These are phyloP conservation scores for Drosophila subquinaria DNA, from an alignment of 2,888 invertebrate species.

Conservation along the genomic window DNA sequence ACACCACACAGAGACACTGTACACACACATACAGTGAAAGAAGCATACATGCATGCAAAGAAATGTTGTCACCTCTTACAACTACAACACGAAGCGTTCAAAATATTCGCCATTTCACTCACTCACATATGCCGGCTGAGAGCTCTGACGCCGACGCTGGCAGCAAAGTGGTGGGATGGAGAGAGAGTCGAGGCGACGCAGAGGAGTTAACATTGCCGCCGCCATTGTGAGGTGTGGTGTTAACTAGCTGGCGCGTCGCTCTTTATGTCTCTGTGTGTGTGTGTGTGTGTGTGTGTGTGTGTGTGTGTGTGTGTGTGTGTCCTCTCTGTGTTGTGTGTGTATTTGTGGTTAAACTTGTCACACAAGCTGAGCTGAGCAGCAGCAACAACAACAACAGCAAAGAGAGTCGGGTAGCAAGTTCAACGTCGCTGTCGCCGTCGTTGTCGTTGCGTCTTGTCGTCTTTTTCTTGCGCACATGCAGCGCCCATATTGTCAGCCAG, in stretches of 20 bases:
- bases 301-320: conserved; percentile 68
- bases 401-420: conserved; percentile 50
- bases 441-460: conserved; percentile 66
- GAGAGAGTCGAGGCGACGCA: conserved; percentile 14
- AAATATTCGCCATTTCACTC: conserved; percentile 59
- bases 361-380: conserved; percentile 69
- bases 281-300: conserved; percentile 45
- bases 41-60: conserved; percentile 31
- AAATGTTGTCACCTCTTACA: conserved; percentile 82
- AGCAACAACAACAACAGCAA: conserved; percentile 32
- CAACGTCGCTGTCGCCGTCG: conserved; percentile 49
- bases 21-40: conserved; percentile 15
- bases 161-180: background rate
- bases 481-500: conserved; percentile 65
- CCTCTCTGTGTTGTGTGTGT: conserved; percentile 42
- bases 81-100: conserved; percentile 47
- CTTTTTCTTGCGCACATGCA: conserved; percentile 70
- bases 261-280: conserved; percentile 26
- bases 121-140: conserved; percentile 42
- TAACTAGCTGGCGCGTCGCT: conserved; percentile 75
- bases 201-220: conserved; percentile 62
- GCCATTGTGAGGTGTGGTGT: conserved; percentile 79
- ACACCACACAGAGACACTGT: conserved; percentile 55
- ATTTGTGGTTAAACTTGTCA: conserved; percentile 83
- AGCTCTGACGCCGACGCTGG: conserved; percentile 16